Evolutionary conservation across 2,888 invertebrate species (phyloP), one percentile per base, ranked within the genome.

Genomic region (Monoplex corrugatus): DNA sequence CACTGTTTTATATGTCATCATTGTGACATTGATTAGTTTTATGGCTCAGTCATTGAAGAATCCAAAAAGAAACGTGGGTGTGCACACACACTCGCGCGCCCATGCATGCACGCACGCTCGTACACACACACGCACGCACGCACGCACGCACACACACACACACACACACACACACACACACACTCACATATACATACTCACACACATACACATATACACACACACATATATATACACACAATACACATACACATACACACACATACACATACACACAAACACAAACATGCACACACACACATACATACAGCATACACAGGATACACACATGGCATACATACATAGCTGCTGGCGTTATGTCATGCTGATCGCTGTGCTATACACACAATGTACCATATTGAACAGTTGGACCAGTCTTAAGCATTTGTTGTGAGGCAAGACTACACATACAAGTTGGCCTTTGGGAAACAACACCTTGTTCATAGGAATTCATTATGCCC

Each of bases 121-220:
- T 23, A 57, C 57, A 57, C 57, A 57, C 68, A 68, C 68, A 68
- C 1, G 2, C 23, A 5, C 28, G n/a, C 68, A 68, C 23, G 8
- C 23, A 68, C 28, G 6, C 75, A 75, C 38, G 2, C 35, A 75
- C 10, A 5, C 28, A 35, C 10, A 23, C 8, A 28, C 32, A 75
- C 10, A 75, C 35, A 32, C 75, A 75, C 75, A 75, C 75, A 75
- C 38, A 72, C 75, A 75, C 75, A 75, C 75, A 38, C 35, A 32
- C 8, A 5, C 38, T 6, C 75, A 75, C 35, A 35, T 35, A 75
- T 38, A 75, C 75, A 75, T 38, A 75, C 40, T 38, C 38, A 35
- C 75, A 75, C 72, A 75, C n/a, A 6, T 35, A 75, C 72, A 72
- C 72, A 72, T 35, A 72, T 35, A 35, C 75, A 75, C 75, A 75